These are phyloP conservation scores for Zaprionus ornatus DNA, from an alignment of 1,140 invertebrate species.

Conservation along the genomic window DNA sequence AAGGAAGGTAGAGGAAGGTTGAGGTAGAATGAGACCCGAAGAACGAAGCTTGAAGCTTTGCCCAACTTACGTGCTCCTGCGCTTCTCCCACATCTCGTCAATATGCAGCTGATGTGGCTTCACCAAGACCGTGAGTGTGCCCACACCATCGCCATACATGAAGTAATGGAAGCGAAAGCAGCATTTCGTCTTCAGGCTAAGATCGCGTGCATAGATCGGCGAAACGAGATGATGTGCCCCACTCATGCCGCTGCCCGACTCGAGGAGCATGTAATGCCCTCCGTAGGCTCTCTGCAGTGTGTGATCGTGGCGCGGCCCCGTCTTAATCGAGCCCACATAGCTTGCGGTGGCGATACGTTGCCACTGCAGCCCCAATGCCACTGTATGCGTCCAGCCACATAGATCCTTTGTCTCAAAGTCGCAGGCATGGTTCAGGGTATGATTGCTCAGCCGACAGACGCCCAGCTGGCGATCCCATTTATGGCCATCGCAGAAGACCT, in stretches of 20 bases:
- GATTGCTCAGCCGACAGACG: conserved; percentile 57
- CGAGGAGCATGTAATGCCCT: conserved; percentile 80
- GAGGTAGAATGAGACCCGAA: not conserved
- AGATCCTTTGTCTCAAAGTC: conserved; percentile 73
- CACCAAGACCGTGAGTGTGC: conserved; percentile 63
- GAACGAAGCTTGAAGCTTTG: too few species aligned
- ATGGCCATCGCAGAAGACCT: conserved; percentile 64
- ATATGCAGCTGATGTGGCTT: conserved; percentile 50
- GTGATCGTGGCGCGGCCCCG: conserved; percentile 77
- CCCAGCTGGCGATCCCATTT: conserved; percentile 71
- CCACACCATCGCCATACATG: conserved; percentile 76
- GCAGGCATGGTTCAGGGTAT: conserved; percentile 48
- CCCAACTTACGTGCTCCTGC: conserved; percentile 34
- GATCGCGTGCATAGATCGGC: conserved; percentile 57
- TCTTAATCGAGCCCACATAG: conserved; percentile 37
- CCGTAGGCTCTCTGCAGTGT: conserved; percentile 48
- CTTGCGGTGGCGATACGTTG: conserved; percentile 53
- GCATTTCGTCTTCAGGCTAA: conserved; percentile 70
- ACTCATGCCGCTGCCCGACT: conserved; percentile 26
- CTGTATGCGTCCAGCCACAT: conserved; percentile 64
- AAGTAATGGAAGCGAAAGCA: conserved; percentile 78
- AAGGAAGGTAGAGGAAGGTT: too few species aligned
- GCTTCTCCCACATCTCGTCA: conserved; percentile 41
- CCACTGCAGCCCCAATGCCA: conserved; percentile 42
- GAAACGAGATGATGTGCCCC: conserved; percentile 54